Evolutionary conservation across 2,113 vertebrate genomes (phyloP), one percentile per base, ranked within the genome.

Genomic region (Tachysurus vachellii): DNA sequence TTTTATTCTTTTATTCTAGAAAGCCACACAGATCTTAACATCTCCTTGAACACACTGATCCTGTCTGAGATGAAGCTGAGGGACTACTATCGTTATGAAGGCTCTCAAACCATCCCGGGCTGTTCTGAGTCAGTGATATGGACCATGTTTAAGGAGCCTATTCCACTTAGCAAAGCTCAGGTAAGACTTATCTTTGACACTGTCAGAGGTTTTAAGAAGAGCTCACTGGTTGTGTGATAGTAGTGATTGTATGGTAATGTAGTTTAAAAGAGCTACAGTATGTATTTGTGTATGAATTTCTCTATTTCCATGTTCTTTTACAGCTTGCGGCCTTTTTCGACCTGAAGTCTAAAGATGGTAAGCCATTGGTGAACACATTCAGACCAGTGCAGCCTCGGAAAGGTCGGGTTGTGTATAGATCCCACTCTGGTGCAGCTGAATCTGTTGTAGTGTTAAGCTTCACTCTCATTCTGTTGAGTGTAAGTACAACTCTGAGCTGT

Each of bases 81-180:
- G 3, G 80, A 0, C n/a, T 99, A 95, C 80, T 99, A 96, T 86
- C 95, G 97, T 2, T 99, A 99, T 50, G 42, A 85, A 0, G 98
- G 98, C 23, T 99, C 98, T 0, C 95, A 99, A 71, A 99, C 98
- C 91, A 98, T 96, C 0, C 98, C 98, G 0, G 80, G 53, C 12
- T 99, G 98, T 82, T 19, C 90, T 0, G 95, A 99, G 93, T 91
- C 92, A 0, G 97, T 99, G 44, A 59, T 95, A 81, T 99, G 98
- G 98, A 99, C 97, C 0, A 9, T 99, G 21, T 99, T 98, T 88
- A 85, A 96, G 90, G 88, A 92, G 0, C 93, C 95, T 1, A 90
- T 99, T 44, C 88, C 91, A 21, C 92, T 99, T 71, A 93, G 91
- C 71, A 7, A 0, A 14, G 0, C 2, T 23, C 98, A 99, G 97